Base-by-base conservation (phyloP, 2,888 invertebrate species). In the Brassicogethes aeneus region DNA sequence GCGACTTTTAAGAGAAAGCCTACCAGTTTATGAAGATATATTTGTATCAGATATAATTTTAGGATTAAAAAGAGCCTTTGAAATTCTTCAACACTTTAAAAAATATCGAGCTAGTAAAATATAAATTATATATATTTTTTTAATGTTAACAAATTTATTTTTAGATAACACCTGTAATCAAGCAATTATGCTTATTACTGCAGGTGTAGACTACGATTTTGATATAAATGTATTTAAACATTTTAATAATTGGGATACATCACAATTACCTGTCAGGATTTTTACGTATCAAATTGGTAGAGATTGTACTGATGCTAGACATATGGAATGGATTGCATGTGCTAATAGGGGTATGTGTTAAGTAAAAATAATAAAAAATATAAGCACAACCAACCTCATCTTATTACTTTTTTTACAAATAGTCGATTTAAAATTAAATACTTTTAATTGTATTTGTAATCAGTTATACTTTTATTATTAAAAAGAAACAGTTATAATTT, bases 251-350 rank as follows among this genome's bases (percentile, higher is more conserved):
- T 49, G 53, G 51, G 82, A 84, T 80, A 72, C 52, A 23, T 37
- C 52, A 31, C 39, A 79, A 39, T 84, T 84, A 69, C 83, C 92
- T 56, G 90, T 95, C 37, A 76, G 99, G 53, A 85, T 99, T 52
- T 99, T 99, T 72, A 96, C 97, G 35, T 99, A 94, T 74, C 77
- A 97, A 61, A 91, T 99, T 68, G 96, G 96, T 12, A 58, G 57
- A 1, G 58, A 59, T 38, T 80, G 83, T 50, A 82, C 87, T 23
- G 96, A 96, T 68, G 85, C 88, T 37, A 76, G 84, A 51, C 87
- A 93, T 63, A 86, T 95, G 60, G 85, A 89, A 62, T 92, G 90
- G 88, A 96, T 99, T 85, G 97, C 99, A 40, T 99, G 97, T 68
- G 84, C 85, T 15, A 97, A 99, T 69, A 83, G 90, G 70, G 84